Evolutionary conservation across 2,888 invertebrate species (phyloP).

Genomic region (Polydrusus cervinus): DNA sequence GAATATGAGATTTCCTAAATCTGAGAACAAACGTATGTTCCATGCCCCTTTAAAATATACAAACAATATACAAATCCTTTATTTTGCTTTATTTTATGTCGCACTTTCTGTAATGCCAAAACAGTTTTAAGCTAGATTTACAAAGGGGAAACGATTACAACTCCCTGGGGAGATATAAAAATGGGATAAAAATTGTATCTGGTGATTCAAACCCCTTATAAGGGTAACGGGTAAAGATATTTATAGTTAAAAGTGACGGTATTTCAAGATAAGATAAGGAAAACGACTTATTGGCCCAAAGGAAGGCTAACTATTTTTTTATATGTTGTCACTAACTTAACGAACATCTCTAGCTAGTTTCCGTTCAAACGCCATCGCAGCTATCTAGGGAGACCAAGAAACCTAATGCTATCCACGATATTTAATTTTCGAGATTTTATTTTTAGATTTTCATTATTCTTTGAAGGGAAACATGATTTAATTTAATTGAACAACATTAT

Average conservation of each 20-base stretch:
- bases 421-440: too few relatives aligned
- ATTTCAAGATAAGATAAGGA: neutral
- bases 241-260: constrained; percentile 1
- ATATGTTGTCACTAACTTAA: neutral
- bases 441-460: too few relatives aligned
- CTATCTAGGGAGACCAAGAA: too few relatives aligned
- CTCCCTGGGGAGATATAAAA: constrained; percentile 44
- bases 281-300: neutral
- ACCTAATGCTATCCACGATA: too few relatives aligned
- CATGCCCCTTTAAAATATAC: constrained; percentile 44
- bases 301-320: neutral
- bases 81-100: constrained; percentile 44
- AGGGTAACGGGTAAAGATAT: constrained; percentile 12
- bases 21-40: constrained; percentile 46
- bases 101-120: constrained; percentile 42
- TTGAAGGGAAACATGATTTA: too few relatives aligned
- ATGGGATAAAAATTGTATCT: constrained; percentile 38
- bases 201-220: constrained; percentile 31
- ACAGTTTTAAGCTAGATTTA: constrained; percentile 52
- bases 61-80: constrained; percentile 44
- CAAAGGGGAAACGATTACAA: constrained; percentile 50
- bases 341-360: too few relatives aligned
- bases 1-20: constrained; percentile 1
- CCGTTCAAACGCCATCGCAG: too few relatives aligned
- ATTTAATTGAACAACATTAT: too few relatives aligned